Evolutionary conservation across 2,888 invertebrate species (phyloP), one percentile per base, ranked within the genome.

Genomic region (Synergus umbraculus): DNA sequence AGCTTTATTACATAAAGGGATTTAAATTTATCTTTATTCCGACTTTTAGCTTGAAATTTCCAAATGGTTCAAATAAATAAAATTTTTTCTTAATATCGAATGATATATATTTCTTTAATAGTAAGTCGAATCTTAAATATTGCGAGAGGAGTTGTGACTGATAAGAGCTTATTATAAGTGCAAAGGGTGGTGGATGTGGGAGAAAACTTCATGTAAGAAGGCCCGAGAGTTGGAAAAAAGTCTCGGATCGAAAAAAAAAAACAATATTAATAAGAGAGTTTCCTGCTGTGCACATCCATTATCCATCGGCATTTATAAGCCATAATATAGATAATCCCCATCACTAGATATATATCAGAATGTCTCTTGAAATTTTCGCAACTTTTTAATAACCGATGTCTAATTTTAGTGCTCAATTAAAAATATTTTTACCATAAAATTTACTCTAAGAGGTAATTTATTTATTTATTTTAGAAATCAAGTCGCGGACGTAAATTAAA

Each of bases 251-350:
- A 65, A n/a, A 37, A 37, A 37, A 37, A 54, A 29, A 65, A 81
- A 76, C 77, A 77, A 76, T 79, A 81, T 82, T 81, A 82, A 81
- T 81, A 82, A 82, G 46, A 81, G 22, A 43, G 76, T 58, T 22
- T 60, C 82, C 82, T 46, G 78, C 81, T 76, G 79, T 43, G 77
- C 49, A 76, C 66, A 79, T 82, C 77, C 69, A 81, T 81, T 81
- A 82, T 64, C 63, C n/a, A 44, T 43, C 29, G 64, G 15, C 54
- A 10, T 37, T 37, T 49, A 54, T 54, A 9, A 37, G 29, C 73
- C n/a, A 54, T 37, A 41, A 73, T 37, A 73, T n/a, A 73, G 22
- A n/a, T 54, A 54, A 49, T 54, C 54, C 37, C 37, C 37, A 49
- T 73, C 43, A 73, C 12, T 60, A n/a, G n/a, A 49, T 15, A 73